phyloP scores from a whole-genome alignment of 2,797 vertebrate genomes.

The Hyperoplus lanceolatus region DNA sequence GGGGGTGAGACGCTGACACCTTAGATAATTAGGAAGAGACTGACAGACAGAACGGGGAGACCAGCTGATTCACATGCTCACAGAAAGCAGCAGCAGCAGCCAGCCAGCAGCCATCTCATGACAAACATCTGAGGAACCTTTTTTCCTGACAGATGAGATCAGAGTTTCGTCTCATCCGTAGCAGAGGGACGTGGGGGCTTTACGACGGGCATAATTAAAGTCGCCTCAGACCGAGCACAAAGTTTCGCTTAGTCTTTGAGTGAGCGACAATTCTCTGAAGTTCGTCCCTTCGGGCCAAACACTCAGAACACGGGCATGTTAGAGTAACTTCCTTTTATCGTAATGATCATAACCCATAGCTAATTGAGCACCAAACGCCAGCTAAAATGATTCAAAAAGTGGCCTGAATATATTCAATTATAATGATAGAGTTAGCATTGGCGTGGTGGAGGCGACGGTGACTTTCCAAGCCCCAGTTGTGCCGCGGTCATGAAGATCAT shows the following conservation, averaged over 20 bases:
- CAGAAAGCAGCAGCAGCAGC: conserved; percentile 52
- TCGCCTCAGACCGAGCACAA: conserved; percentile 69
- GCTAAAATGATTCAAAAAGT: conserved; percentile 76
- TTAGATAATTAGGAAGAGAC: conserved; percentile 63
- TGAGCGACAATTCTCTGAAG: conserved; percentile 74
- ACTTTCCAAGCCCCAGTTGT: conserved; percentile 76
- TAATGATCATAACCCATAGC: conserved; percentile 77
- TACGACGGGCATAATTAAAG: conserved; percentile 79
- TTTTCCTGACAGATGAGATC: conserved; percentile 80
- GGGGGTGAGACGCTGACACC: conserved; percentile 38
- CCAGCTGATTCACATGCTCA: conserved; percentile 59
- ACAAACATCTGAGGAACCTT: conserved; percentile 80
- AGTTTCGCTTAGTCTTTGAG: conserved; percentile 70
- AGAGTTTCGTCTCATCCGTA: conserved; percentile 70
- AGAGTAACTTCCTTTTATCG: conserved; percentile 79
- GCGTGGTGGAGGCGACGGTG: conserved; percentile 47
- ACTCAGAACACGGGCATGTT: conserved; percentile 68
- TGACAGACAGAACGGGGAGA: conserved; percentile 49
- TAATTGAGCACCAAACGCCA: conserved; percentile 79
- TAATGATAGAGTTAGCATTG: conserved; percentile 70
- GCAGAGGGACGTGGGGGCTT: conserved; percentile 60
- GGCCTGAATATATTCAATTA: conserved; percentile 76
- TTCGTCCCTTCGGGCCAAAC: conserved; percentile 65
- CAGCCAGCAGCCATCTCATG: conserved; percentile 73
- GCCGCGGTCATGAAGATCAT: conserved; percentile 77